A percentile compares a stretch with the other conserved stretches of the same genome.
Conservation (phyloP, 2,888 invertebrate genomes). For the Cheiracanthium punctorium region DNA sequence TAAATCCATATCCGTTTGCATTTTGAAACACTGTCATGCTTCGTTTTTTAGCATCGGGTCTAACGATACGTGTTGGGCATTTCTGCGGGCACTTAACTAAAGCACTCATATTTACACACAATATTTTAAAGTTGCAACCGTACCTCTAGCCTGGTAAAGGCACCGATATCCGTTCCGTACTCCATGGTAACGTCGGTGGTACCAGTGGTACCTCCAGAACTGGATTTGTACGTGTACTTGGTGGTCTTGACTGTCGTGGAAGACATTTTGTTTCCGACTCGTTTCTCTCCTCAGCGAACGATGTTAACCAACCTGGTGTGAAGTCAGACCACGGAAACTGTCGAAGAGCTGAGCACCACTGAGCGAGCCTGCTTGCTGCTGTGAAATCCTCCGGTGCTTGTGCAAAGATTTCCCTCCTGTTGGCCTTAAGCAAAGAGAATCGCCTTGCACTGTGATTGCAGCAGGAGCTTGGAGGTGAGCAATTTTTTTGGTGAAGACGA, state of each 20-base stretch:
- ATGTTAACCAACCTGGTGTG: background rate
- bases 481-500: conserved; percentile 21
- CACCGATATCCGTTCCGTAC: conserved; percentile 94
- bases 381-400: background rate
- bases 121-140: conserved; percentile 74
- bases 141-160: conserved; percentile 97
- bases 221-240: conserved; percentile 89
- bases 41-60: too few relatives aligned
- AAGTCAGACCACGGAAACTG: conserved; percentile 14
- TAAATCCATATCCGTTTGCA: too few relatives aligned
- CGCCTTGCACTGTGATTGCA: conserved; percentile 11
- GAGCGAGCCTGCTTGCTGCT: conserved; percentile 8
- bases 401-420: conserved; percentile 25
- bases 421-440: background rate
- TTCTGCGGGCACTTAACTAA: background rate
- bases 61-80: too few relatives aligned
- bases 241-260: conserved; percentile 81
- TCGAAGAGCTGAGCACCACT: conserved; percentile 26
- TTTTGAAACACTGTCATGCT: too few relatives aligned
- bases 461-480: conserved; percentile 2
- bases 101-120: background rate
- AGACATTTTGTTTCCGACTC: conserved; percentile 42
- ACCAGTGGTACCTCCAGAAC: conserved; percentile 84
- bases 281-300: background rate
- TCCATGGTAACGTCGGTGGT: conserved; percentile 86